phyloP scores from a whole-genome alignment of 1,140 invertebrate species.

The Teleopsis dalmanni region DNA sequence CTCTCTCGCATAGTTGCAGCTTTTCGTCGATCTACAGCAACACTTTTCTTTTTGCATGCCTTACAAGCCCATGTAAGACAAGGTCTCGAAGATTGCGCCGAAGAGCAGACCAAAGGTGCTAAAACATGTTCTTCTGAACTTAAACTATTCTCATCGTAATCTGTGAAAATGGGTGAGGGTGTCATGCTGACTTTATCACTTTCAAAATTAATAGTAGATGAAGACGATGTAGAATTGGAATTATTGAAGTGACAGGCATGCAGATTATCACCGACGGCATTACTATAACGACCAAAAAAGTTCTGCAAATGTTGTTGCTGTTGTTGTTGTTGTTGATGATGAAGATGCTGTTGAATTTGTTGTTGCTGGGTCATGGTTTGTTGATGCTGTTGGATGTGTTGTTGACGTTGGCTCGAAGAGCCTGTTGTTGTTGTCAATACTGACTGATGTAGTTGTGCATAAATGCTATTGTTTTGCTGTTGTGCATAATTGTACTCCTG shows the following conservation, averaged over 20 bases:
- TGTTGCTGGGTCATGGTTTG: conserved; percentile 11
- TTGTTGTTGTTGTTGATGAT: conserved; percentile 10
- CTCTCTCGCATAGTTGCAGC: conserved; percentile 92
- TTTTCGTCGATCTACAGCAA: conserved; percentile 89
- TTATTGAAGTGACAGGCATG: conserved; percentile 11
- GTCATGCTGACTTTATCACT: conserved; percentile 27
- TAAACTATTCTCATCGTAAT: conserved; percentile 41
- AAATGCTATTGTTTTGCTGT: conserved; percentile 10
- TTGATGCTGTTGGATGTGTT: conserved; percentile 10
- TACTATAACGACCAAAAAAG: conserved; percentile 38
- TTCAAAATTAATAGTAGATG: no score
- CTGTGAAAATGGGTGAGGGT: conserved; percentile 37
- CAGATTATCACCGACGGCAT: conserved; percentile 28
- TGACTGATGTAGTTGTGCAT: neutral
- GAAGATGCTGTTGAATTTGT: conserved; percentile 6
- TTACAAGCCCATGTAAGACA: conserved; percentile 94
- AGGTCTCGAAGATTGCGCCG: conserved; percentile 54
- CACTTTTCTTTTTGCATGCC: conserved; percentile 89
- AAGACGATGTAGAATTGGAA: conserved; percentile 13
- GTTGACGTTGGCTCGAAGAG: neutral
- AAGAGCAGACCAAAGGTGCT: conserved; percentile 45
- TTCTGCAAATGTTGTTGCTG: conserved; percentile 34
- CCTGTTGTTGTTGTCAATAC: neutral
- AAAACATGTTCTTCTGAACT: conserved; percentile 48
- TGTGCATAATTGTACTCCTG: conserved; percentile 32